phyloP scores from a whole-genome alignment of 1,140 invertebrate species.

The Mesaphorura yosii region DNA sequence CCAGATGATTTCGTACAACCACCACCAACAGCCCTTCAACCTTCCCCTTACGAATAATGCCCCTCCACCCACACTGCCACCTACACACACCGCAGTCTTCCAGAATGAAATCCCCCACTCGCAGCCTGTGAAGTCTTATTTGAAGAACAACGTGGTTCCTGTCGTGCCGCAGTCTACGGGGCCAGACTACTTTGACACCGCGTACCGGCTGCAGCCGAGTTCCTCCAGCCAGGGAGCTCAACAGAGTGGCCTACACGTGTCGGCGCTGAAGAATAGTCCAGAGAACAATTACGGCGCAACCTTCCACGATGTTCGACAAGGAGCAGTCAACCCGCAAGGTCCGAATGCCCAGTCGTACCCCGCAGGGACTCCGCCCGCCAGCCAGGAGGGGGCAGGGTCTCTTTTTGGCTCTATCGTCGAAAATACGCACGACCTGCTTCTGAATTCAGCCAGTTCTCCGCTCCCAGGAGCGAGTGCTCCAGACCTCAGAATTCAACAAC shows the following conservation, averaged over 20 bases:
- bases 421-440: background rate
- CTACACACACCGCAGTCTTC: too few relatives aligned
- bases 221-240: background rate
- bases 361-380: background rate
- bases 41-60: too few relatives aligned
- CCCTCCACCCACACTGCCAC: too few relatives aligned
- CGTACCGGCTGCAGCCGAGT: slow-evolving; percentile 7
- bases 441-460: background rate
- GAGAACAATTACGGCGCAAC: slow-evolving; percentile 14
- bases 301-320: slow-evolving; percentile 5
- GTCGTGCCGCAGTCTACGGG: slow-evolving; percentile 21
- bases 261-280: background rate
- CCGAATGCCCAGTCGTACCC: background rate
- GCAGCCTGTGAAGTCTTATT: too few relatives aligned
- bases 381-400: background rate
- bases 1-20: too few relatives aligned
- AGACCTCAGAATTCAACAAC: background rate
- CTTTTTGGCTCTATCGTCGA: too few relatives aligned
- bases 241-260: background rate
- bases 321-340: background rate
- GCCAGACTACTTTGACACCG: slow-evolving; percentile 27
- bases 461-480: background rate
- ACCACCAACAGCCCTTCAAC: too few relatives aligned
- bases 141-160: too few relatives aligned
- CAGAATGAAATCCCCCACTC: too few relatives aligned